These are phyloP conservation scores for Smittia aterrima DNA, from an alignment of 2,888 invertebrate genomes.

Conservation along the genomic window DNA sequence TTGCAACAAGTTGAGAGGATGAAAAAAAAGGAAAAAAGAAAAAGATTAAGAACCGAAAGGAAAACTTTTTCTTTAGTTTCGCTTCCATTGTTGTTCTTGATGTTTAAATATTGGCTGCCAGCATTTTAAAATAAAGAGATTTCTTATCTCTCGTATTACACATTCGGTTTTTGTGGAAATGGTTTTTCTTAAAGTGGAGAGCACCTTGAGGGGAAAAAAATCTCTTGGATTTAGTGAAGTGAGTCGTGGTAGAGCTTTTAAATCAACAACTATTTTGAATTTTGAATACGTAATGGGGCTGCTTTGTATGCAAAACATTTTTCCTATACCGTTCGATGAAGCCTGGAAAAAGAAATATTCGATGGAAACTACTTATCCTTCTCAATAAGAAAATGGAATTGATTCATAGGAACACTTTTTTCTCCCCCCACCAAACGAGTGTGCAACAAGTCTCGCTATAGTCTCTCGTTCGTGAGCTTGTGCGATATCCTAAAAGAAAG, in stretches of 20 bases:
- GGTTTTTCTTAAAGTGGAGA: background rate
- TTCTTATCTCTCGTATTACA: constrained; percentile 15
- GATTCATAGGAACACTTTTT: constrained; percentile 5
- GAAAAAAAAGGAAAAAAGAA: constrained; percentile 12
- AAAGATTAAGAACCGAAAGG: constrained; percentile 13
- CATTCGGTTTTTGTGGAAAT: constrained; percentile 6
- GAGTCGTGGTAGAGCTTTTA: constrained; percentile 8
- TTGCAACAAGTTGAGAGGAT: constrained; percentile 19
- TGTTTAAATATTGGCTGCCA: constrained; percentile 28
- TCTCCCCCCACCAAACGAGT: background rate
- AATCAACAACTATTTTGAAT: constrained; percentile 21
- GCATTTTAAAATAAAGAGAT: constrained; percentile 18
- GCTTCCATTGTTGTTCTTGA: background rate
- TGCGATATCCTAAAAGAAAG: constrained; percentile 4
- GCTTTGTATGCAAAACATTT: constrained; percentile 10
- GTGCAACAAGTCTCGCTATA: constrained; percentile 20
- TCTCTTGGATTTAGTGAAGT: too few relatives aligned
- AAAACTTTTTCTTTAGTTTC: constrained; percentile 6
- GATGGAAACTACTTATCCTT: background rate
- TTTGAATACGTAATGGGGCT: constrained; percentile 15
- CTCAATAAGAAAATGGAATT: constrained; percentile 16
- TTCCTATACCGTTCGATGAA: background rate
- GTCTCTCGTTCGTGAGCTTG: background rate
- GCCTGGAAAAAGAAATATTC: background rate
- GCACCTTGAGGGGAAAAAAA: too few relatives aligned